phyloP scores from a whole-genome alignment of 2,113 vertebrate species.

The Xyliphius kryptos region DNA sequence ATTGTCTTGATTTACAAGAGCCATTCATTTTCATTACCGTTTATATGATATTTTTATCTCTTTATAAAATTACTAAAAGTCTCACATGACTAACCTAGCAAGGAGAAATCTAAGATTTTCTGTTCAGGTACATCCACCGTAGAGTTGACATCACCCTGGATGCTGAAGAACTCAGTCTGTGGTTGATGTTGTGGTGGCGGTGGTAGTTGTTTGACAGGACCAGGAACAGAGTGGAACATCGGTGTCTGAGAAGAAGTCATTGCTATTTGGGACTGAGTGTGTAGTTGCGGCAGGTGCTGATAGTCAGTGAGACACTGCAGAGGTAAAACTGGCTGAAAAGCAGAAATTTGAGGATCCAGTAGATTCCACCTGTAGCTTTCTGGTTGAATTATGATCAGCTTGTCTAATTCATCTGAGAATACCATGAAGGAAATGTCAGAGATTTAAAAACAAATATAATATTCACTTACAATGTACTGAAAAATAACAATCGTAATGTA shows the following conservation, averaged over 20 bases:
- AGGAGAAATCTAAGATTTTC: no score
- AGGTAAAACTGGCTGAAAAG: slow-evolving; percentile 74
- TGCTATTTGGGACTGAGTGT: slow-evolving; percentile 74
- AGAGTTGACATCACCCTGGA: no score
- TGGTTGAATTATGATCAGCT: slow-evolving; percentile 89
- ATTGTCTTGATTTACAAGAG: no score
- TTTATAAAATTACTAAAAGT: no score
- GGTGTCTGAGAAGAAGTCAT: slow-evolving; percentile 88
- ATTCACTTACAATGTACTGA: no score
- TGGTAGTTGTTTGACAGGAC: slow-evolving; percentile 60
- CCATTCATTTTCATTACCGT: no score
- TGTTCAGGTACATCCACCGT: slow-evolving; percentile 96
- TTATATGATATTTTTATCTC: no score
- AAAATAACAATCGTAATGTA: no score
- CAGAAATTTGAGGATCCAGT: slow-evolving; percentile 53
- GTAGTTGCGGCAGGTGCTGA: slow-evolving; percentile 76
- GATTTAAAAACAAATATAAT: no score
- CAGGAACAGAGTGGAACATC: slow-evolving; percentile 72
- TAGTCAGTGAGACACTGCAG: slow-evolving; percentile 80
- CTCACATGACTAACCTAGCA: no score
- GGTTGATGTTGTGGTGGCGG: slow-evolving; percentile 57
- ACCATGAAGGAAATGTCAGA: no score
- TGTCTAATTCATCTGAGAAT: slow-evolving; percentile 94
- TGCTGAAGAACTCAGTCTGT: slow-evolving; percentile 63
- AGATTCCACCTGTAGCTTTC: slow-evolving; percentile 81